A percentile compares a stretch with the other conserved stretches of the same genome.
phyloP scores from a whole-genome alignment of 1,140 invertebrate species.

The Nasonia giraulti region DNA sequence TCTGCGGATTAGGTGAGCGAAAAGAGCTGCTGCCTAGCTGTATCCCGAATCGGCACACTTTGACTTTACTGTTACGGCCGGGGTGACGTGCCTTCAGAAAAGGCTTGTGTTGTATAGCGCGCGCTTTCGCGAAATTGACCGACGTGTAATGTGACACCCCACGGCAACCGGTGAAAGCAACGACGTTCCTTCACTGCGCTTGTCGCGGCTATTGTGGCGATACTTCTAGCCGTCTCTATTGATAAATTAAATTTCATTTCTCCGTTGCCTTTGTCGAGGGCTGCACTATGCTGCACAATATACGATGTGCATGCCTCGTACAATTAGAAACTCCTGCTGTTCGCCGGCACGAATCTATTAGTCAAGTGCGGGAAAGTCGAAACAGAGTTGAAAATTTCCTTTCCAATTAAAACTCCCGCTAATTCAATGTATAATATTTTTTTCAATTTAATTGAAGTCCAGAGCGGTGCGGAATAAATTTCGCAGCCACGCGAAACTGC shows the following conservation, averaged over 20 bases:
- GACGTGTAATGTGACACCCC: slow-evolving; percentile 8
- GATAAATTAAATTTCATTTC: background rate
- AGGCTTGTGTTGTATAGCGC: background rate
- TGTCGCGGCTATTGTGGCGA: background rate
- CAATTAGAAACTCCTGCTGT: too few relatives aligned
- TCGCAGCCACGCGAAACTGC: too few relatives aligned
- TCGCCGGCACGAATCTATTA: too few relatives aligned
- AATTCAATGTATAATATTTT: too few relatives aligned
- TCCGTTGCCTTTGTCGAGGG: background rate
- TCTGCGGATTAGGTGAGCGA: slow-evolving; percentile 62
- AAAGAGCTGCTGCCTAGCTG: background rate
- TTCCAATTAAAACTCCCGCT: too few relatives aligned
- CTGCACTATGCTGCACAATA: background rate
- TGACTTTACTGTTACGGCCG: background rate
- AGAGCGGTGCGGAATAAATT: too few relatives aligned
- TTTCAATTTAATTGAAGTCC: too few relatives aligned
- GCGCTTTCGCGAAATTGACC: background rate
- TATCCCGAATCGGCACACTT: background rate
- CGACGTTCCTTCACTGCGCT: background rate
- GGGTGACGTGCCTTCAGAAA: background rate
- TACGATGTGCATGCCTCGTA: too few relatives aligned
- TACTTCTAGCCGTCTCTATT: background rate
- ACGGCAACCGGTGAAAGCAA: slow-evolving; percentile 4
- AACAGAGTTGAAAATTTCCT: too few relatives aligned
- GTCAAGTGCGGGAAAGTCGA: too few relatives aligned